phyloP scores from a whole-genome alignment of 2,797 vertebrate species.

The Remorina albescens region DNA sequence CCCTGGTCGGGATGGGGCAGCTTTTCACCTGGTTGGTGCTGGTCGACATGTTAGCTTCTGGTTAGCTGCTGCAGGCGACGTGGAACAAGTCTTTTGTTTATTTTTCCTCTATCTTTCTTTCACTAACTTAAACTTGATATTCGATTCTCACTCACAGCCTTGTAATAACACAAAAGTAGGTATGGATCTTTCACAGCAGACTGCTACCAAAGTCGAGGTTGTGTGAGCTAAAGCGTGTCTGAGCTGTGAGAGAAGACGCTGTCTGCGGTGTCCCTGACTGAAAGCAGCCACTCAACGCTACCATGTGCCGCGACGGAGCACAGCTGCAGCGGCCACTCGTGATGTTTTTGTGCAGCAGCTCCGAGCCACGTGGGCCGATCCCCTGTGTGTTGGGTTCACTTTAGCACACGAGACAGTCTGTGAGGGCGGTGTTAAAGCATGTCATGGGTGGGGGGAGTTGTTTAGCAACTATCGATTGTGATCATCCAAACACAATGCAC shows the following conservation, averaged over 20 bases:
- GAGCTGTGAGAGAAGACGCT: background rate
- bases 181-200: background rate
- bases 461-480: background rate
- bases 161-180: background rate
- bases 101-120: too few relatives aligned
- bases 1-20: slow-evolving; percentile 86
- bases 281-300: slow-evolving; percentile 7
- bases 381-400: slow-evolving; percentile 32
- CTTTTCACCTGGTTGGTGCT: slow-evolving; percentile 81
- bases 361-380: slow-evolving; percentile 67
- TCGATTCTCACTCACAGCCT: background rate
- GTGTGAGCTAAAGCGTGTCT: background rate
- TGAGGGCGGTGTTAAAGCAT: slow-evolving; percentile 42
- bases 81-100: background rate
- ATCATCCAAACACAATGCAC: background rate
- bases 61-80: slow-evolving; percentile 17
- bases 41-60: slow-evolving; percentile 79
- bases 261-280: slow-evolving; percentile 1
- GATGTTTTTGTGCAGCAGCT: slow-evolving; percentile 75
- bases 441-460: too few relatives aligned
- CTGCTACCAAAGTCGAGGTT: background rate
- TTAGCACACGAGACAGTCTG: fast-evolving
- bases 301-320: slow-evolving; percentile 66
- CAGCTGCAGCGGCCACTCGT: slow-evolving; percentile 58
- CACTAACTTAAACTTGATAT: slow-evolving; percentile 7